A percentile compares a stretch with the other conserved stretches of the same genome.
Evolutionary conservation across 2,113 vertebrate species (phyloP).

Genomic region (Elachura formosa): DNA sequence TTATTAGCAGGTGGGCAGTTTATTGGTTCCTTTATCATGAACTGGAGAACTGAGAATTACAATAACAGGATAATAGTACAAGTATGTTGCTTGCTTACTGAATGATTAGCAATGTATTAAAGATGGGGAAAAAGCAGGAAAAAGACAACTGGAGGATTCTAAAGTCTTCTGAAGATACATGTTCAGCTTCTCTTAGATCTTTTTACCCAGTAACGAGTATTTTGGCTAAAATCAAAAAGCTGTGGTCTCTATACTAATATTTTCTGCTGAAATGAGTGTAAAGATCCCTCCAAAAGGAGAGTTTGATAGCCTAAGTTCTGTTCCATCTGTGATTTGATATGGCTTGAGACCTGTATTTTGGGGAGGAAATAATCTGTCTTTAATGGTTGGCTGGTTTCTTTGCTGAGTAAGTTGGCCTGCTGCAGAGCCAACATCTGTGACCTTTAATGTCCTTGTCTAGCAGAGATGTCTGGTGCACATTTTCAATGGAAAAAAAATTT

Average conservation of each 20-base stretch:
- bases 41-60: not conserved
- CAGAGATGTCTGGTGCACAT: not conserved
- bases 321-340: not conserved
- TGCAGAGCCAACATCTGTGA: slow-evolving; percentile 49
- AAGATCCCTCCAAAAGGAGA: not conserved
- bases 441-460: slow-evolving; percentile 31
- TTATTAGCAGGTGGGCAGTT: not conserved
- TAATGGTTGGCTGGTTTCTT: slow-evolving; percentile 27
- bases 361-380: not conserved
- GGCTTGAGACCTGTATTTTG: not conserved
- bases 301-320: not conserved
- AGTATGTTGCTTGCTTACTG: not conserved
- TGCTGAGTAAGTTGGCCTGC: slow-evolving; percentile 31
- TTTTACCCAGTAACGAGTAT: not conserved
- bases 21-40: not conserved
- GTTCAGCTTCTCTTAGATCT: not conserved
- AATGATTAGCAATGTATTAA: not conserved
- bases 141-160: not conserved
- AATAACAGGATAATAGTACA: not conserved
- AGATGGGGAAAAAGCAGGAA: not conserved
- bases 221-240: not conserved
- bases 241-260: not conserved
- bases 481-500: not conserved
- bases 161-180: not conserved
- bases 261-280: not conserved